Evolutionary conservation across 1,140 invertebrate species (phyloP).

Genomic region (Chironomus tepperi): DNA sequence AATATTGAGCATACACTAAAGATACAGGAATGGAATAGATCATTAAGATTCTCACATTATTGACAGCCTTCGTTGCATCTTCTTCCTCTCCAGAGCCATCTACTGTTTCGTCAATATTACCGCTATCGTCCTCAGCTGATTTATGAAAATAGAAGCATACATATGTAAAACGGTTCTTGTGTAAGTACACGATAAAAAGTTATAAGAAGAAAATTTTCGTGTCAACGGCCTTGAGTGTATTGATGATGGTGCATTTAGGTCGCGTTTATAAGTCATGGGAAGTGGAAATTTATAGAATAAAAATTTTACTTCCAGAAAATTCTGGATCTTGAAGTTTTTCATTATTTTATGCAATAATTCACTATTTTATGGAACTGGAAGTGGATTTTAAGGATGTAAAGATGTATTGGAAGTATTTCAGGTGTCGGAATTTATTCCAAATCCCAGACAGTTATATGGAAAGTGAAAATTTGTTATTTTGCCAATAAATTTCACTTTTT

Average conservation of each 20-base stretch:
- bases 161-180: conserved; percentile 16
- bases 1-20: conserved; percentile 28
- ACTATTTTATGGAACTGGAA: too few species aligned
- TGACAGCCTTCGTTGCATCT: neutral
- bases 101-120: conserved; percentile 18
- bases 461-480: neutral
- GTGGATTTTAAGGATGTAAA: neutral
- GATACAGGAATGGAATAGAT: conserved; percentile 23
- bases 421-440: neutral
- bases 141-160: conserved; percentile 25
- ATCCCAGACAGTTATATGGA: neutral
- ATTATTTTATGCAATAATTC: neutral
- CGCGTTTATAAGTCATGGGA: neutral
- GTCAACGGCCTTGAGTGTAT: neutral
- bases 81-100: neutral
- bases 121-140: conserved; percentile 21
- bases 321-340: neutral
- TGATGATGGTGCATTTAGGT: neutral
- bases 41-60: conserved; percentile 10
- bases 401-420: neutral
- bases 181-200: conserved; percentile 27
- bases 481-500: neutral
- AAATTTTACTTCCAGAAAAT: neutral
- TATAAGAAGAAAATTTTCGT: conserved; percentile 23
- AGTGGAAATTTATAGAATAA: neutral